Evolutionary conservation across 2,113 vertebrate genomes (phyloP), one percentile per base, ranked within the genome.

Genomic region (Hemicordylus capensis): DNA sequence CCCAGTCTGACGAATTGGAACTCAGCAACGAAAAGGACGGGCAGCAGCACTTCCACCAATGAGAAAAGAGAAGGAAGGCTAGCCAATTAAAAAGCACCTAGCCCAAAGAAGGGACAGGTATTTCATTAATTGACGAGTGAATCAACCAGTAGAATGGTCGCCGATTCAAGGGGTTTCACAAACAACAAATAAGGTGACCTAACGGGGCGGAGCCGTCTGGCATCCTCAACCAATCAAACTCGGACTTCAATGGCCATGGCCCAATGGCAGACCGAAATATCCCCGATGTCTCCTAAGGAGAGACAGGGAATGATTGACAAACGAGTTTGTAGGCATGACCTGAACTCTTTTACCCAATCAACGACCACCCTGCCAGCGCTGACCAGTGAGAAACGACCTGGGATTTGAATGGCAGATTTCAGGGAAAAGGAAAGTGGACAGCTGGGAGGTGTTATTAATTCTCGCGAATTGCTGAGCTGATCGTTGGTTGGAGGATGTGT

Each of bases 121-220:
- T 26, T 4, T 0, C 1, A 0, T 4, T 61, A 79, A 85, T 0
- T 1, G 88, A 78, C 9, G 6, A 14, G 0, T 0, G 8, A 0
- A 0, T 0, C 1, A 1, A 5, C 89, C 79, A 92, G 61, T 10
- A 44, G 31, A 67, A 54, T 46, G 7, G 42, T 4, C 1, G 7
- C 5, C 1, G 4, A 24, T 3, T 10, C 9, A 4, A 2, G 39
- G 70, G 76, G 44, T 4, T 64, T 58, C 4, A 22, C 4, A 70
- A 77, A 20, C 83, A 59, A 66, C 88, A 82, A 88, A 93, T 93
- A 90, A 90, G 90, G 90, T 91, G 92, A 93, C 83, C 46, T 4
- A 19, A 24, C 7, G 1, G 59, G 92, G 89, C 1, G 74, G 75
- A 1, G 0, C n/a, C 2, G 0, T 4, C 1, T 4, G 0, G 4